phyloP scores from a whole-genome alignment of 2,797 vertebrate species.

The Jordanella pulchra region DNA sequence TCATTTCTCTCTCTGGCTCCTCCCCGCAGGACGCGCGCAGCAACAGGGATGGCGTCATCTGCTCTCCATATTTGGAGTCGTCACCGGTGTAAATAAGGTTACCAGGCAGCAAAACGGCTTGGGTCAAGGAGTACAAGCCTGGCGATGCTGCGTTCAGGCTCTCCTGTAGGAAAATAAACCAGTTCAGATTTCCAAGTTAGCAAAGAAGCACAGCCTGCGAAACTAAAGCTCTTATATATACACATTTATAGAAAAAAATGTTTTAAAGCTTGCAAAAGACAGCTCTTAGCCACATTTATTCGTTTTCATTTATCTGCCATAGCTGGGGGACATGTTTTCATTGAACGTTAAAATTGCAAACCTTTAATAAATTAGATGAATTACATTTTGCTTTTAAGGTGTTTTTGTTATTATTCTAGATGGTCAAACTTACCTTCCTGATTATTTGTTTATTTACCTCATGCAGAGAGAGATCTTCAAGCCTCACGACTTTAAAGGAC shows the following conservation, averaged over 20 bases:
- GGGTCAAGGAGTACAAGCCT: conserved; percentile 61
- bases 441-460: background rate
- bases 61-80: conserved; percentile 75
- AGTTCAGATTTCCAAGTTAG: background rate
- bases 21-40: conserved; percentile 20
- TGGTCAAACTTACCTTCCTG: background rate
- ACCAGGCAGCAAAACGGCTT: conserved; percentile 52
- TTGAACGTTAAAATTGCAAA: background rate
- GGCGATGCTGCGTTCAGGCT: conserved; percentile 23
- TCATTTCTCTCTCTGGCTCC: background rate
- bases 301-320: background rate
- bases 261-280: background rate
- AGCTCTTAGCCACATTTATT: background rate
- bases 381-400: background rate
- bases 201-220: background rate
- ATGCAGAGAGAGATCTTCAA: background rate
- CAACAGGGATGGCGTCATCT: conserved; percentile 59
- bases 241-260: background rate
- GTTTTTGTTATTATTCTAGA: background rate
- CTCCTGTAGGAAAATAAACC: background rate
- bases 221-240: background rate
- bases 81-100: conserved; percentile 64
- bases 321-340: background rate
- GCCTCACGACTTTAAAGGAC: too few relatives aligned
- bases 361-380: background rate